These are phyloP conservation scores for Chrysochloris asiatica DNA, from an alignment of 2,113 vertebrate species.

Conservation along the genomic window DNA sequence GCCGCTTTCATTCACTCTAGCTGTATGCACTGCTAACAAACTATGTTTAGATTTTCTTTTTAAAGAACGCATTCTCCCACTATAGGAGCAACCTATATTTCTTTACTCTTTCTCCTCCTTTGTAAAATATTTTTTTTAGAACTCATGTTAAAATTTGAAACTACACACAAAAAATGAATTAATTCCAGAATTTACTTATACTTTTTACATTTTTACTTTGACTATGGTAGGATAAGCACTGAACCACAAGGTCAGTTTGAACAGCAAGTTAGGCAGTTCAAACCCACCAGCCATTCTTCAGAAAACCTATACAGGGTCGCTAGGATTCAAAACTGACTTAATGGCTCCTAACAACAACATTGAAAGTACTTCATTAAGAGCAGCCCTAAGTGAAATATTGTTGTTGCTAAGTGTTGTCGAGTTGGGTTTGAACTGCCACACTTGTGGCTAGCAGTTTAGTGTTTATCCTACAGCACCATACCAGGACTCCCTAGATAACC, in stretches of 20 bases:
- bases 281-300: too few relatives aligned
- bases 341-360: too few relatives aligned
- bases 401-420: too few relatives aligned
- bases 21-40: not conserved
- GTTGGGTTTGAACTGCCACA: too few relatives aligned
- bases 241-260: too few relatives aligned
- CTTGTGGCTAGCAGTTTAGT: too few relatives aligned
- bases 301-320: too few relatives aligned
- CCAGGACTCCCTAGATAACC: too few relatives aligned
- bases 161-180: not conserved
- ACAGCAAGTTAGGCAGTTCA: too few relatives aligned
- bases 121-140: not conserved
- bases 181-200: not conserved
- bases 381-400: not conserved
- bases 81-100: not conserved
- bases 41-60: not conserved
- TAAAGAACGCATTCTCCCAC: not conserved
- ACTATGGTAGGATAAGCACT: too few relatives aligned
- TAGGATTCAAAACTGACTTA: too few relatives aligned
- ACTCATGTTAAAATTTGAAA: constrained; percentile 24
- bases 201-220: not conserved
- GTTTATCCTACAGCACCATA: too few relatives aligned
- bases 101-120: constrained; percentile 27
- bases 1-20: constrained; percentile 7
- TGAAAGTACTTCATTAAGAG: not conserved